Percentiles rank a stretch among this genome's conserved stretches.
Evolutionary conservation across 2,888 invertebrate genomes (phyloP).

Genomic region (Drosophila neotestacea): DNA sequence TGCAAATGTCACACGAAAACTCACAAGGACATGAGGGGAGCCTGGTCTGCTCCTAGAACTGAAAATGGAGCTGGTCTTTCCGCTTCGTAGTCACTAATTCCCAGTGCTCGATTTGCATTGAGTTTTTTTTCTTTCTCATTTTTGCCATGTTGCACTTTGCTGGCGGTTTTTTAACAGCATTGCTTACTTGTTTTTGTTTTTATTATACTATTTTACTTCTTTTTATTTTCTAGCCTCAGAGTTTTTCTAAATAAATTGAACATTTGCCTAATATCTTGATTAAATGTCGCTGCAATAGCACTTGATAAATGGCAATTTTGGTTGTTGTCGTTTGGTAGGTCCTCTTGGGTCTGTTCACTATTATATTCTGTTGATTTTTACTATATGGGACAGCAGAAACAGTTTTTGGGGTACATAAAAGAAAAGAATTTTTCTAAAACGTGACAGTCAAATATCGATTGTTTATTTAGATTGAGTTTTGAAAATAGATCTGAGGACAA

Average conservation of each 20-base stretch:
- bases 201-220: neutral
- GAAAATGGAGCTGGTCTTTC: constrained; percentile 56
- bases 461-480: neutral
- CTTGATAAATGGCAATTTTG: constrained; percentile 67
- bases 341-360: neutral
- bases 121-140: constrained; percentile 28
- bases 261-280: constrained; percentile 76
- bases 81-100: constrained; percentile 77
- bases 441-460: neutral
- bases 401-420: neutral
- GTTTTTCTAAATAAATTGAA: constrained; percentile 74
- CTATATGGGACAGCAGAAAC: neutral
- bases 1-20: constrained; percentile 75
- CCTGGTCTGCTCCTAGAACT: constrained; percentile 21
- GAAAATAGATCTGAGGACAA: too few relatives aligned
- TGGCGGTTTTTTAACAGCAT: constrained; percentile 13
- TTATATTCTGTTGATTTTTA: constrained; percentile 4
- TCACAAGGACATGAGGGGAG: constrained; percentile 33
- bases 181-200: constrained; percentile 26
- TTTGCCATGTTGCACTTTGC: constrained; percentile 41
- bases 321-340: constrained; percentile 35
- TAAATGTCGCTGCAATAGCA: constrained; percentile 65
- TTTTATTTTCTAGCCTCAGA: constrained; percentile 21
- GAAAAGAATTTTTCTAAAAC: neutral
- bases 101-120: constrained; percentile 76